Percentiles rank a stretch among this genome's conserved stretches.
Conservation (phyloP, 1,140 invertebrate species). For the Bilobella aurantiaca region DNA sequence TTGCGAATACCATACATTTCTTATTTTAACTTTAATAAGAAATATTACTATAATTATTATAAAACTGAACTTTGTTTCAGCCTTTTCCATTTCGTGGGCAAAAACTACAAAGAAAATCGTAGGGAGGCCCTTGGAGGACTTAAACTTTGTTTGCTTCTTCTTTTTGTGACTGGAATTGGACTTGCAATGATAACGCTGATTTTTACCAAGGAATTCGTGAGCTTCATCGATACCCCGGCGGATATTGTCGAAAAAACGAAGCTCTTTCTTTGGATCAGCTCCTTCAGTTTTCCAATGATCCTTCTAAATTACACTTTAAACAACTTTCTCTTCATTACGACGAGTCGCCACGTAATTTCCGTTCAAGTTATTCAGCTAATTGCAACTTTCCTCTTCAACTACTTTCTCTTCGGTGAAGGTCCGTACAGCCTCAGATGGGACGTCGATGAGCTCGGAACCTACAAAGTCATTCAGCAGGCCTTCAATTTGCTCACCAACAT, state of each 20-base stretch:
- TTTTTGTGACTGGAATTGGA: slow-evolving; percentile 7
- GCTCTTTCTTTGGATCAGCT: slow-evolving; percentile 16
- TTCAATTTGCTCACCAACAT: slow-evolving; percentile 13
- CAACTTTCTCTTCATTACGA: slow-evolving; percentile 22
- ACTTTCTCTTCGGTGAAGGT: slow-evolving; percentile 21
- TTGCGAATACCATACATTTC: too few species aligned
- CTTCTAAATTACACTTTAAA: slow-evolving; percentile 12
- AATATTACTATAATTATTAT: neutral
- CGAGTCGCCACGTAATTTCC: slow-evolving; percentile 13
- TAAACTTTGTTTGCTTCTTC: slow-evolving; percentile 17
- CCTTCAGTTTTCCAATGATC: slow-evolving; percentile 22
- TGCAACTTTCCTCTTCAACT: slow-evolving; percentile 15
- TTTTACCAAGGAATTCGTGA: slow-evolving; percentile 17
- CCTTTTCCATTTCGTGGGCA: slow-evolving; percentile 20
- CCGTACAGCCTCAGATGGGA: slow-evolving; percentile 18
- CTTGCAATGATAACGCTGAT: neutral
- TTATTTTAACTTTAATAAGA: too few species aligned
- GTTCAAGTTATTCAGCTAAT: slow-evolving; percentile 16
- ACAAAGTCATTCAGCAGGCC: slow-evolving; percentile 21
- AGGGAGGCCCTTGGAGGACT: slow-evolving; percentile 13
- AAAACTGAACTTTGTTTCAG: neutral
- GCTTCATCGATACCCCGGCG: slow-evolving; percentile 21
- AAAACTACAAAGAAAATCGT: slow-evolving; percentile 19
- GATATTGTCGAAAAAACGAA: slow-evolving; percentile 19
- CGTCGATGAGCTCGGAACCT: slow-evolving; percentile 20